Conservation (phyloP, 2,888 invertebrate species). For the Teleogryllus oceanicus region DNA sequence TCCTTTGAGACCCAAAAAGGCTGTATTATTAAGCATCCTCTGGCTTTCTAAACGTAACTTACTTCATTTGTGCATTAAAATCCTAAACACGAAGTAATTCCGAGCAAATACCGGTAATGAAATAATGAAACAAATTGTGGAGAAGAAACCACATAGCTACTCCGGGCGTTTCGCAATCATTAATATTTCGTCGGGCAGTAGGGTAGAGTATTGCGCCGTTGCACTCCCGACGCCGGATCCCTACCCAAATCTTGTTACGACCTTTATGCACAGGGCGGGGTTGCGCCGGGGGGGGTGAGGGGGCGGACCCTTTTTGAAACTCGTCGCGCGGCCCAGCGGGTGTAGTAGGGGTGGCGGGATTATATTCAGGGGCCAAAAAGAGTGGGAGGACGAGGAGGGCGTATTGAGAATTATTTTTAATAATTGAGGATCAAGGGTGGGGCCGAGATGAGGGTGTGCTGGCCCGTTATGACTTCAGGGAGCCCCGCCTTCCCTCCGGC, state of each 20-base stretch:
- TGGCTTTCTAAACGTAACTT: background rate
- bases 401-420: conserved; percentile 18
- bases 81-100: background rate
- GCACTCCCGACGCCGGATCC: background rate
- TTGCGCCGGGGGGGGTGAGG: background rate
- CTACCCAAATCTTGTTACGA: background rate
- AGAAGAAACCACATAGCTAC: background rate
- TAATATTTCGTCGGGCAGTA: background rate
- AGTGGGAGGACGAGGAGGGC: background rate
- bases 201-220: background rate
- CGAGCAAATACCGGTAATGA: background rate
- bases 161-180: background rate
- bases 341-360: background rate
- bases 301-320: conserved; percentile 18
- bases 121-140: conserved; percentile 18
- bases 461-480: background rate
- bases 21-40: background rate
- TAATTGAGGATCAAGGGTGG: background rate
- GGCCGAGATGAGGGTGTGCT: background rate
- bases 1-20: background rate
- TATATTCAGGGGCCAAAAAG: too few relatives aligned
- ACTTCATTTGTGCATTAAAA: conserved; percentile 8
- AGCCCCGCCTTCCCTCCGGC: background rate
- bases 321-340: background rate
- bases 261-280: background rate